These are phyloP conservation scores for Columbina picui DNA, from an alignment of 2,113 vertebrate species.

Conservation along the genomic window DNA sequence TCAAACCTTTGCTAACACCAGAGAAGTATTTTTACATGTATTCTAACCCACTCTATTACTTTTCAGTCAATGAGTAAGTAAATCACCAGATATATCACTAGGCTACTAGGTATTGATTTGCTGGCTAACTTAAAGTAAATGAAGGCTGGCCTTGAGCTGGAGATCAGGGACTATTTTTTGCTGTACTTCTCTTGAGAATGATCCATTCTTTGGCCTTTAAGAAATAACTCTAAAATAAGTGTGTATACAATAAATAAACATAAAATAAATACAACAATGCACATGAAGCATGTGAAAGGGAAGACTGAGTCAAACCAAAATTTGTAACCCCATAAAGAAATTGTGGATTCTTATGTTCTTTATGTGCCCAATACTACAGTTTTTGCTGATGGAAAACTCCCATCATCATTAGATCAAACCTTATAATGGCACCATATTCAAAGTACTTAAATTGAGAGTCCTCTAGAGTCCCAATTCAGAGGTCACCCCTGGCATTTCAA, in stretches of 20 bases:
- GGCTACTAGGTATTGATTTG: slow-evolving; percentile 35
- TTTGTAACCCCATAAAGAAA: not conserved
- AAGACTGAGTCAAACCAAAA: not conserved
- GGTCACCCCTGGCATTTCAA: slow-evolving; percentile 57
- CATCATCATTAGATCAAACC: slow-evolving; percentile 3
- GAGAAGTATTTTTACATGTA: not conserved
- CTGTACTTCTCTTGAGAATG: not conserved
- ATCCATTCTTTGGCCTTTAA: not conserved
- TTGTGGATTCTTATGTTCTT: not conserved
- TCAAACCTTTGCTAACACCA: not conserved
- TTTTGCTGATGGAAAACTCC: not conserved
- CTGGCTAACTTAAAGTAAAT: not conserved
- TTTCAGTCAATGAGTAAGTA: slow-evolving; percentile 39
- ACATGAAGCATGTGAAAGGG: not conserved
- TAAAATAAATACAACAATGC: not conserved
- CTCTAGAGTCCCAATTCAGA: slow-evolving; percentile 49
- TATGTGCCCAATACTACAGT: not conserved
- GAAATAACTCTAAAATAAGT: not conserved
- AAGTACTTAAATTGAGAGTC: slow-evolving; percentile 43
- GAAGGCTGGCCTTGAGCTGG: slow-evolving; percentile 22
- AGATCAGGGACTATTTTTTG: not conserved
- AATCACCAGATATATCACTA: slow-evolving; percentile 27
- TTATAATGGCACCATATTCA: slow-evolving; percentile 26
- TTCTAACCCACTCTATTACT: not conserved
- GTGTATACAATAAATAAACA: not conserved